Conservation (phyloP, 2,888 invertebrate species). For the Pristionchus fissidentatus region DNA sequence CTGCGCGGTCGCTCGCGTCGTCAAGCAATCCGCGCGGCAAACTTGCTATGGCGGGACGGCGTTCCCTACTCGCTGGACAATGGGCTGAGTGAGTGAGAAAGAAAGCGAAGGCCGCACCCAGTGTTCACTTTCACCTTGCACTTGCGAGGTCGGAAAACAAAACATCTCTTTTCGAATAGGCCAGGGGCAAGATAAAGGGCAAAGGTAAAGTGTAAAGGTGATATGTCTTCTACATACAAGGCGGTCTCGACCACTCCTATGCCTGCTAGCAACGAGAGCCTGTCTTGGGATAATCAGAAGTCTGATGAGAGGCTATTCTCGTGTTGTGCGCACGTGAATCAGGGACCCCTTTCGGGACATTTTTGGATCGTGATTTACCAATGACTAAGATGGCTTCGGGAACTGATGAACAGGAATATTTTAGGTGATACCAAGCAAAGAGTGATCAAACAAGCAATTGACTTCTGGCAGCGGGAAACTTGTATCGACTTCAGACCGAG, state of each 20-base stretch:
- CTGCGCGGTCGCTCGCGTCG: background rate
- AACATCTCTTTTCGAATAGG: too few species aligned
- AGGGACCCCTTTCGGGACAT: too few species aligned
- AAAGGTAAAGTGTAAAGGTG: background rate
- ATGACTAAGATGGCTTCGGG: background rate
- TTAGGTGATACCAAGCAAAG: background rate
- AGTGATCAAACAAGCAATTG: background rate
- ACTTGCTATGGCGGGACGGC: background rate
- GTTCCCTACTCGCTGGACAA: constrained; percentile 38
- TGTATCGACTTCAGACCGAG: constrained; percentile 39
- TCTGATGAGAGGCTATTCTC: too few species aligned
- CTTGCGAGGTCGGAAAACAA: too few species aligned
- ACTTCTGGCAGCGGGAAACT: constrained; percentile 39
- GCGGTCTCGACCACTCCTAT: too few species aligned
- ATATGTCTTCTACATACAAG: background rate
- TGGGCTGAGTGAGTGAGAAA: background rate
- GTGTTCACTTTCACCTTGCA: background rate
- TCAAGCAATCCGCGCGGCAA: background rate
- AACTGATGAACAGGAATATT: background rate
- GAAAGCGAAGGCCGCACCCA: background rate
- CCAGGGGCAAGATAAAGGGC: background rate
- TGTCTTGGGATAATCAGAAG: background rate
- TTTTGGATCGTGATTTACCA: too few species aligned
- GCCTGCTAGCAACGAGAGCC: too few species aligned
- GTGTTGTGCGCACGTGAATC: too few species aligned